Evolutionary conservation across 2,113 vertebrate genomes (phyloP), one percentile per base, ranked within the genome.

Genomic region (Toxotes chatareus): DNA sequence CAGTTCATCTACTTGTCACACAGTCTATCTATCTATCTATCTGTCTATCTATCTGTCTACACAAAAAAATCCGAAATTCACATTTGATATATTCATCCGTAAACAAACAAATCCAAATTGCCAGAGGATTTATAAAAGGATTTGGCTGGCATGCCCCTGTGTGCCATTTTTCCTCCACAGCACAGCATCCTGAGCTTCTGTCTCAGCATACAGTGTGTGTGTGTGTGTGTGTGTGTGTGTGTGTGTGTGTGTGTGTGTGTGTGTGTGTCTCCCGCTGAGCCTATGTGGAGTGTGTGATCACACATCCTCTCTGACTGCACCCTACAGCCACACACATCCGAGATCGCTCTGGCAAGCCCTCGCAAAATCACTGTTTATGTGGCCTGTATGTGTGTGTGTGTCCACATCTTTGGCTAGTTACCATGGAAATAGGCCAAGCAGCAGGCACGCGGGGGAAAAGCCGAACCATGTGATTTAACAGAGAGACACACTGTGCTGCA

Each of bases 391-490:
- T 71, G 63, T 67, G 62, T 73, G 83, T 83, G 74, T 89, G 38
- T 42, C 83, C 80, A 83, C 78, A 88, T 92, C 81, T 86, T 90
- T 73, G 38, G 89, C 90, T 93, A 91, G 92, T 93, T 93, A 89
- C 93, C 93, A 93, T 93, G 92, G 93, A 93, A 93, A 94, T 93
- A 91, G 92, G 91, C 92, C 92, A 93, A 94, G 92, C 91, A 85
- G 91, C 87, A 93, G 83, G 89, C 92, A 93, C 89, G 84, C 69
- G 79, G 91, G 92, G 89, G 88, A 88, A 92, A 94, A 94, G 90
- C 92, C 65, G 82, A 89, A 91, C 87, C 91, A 91, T 94, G 91
- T 94, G 93, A 92, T 91, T 88, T 88, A 70, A 79, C 86, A 75
- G 83, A 92, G 64, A 91, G 68, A 89, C 86, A 92, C 88, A 87